phyloP scores from a whole-genome alignment of 2,888 invertebrate genomes.

The Antheraea assamensis region DNA sequence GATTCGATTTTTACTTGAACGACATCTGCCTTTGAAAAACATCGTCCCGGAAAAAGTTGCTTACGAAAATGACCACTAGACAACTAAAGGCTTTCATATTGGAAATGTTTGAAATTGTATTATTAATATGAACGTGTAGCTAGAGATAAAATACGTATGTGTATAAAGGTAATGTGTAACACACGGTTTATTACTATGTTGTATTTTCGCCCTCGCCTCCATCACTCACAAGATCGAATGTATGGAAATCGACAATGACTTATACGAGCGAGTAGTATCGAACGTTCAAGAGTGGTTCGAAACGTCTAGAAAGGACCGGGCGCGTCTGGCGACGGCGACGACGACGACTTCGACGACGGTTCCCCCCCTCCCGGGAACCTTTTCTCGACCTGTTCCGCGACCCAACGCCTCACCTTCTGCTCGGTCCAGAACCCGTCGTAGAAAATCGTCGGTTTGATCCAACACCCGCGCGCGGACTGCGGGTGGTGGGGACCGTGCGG shows the following conservation, averaged over 20 bases:
- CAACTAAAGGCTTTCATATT: background rate
- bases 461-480: constrained; percentile 58
- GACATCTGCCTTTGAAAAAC: background rate
- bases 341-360: constrained; percentile 37
- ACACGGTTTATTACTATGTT: constrained; percentile 3
- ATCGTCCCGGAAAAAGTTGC: background rate
- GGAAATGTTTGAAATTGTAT: background rate
- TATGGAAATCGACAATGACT: background rate
- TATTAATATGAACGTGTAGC: background rate
- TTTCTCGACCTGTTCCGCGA: constrained; percentile 77
- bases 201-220: background rate
- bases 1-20: background rate
- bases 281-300: background rate
- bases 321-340: constrained; percentile 41
- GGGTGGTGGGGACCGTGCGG: constrained; percentile 13
- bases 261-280: background rate
- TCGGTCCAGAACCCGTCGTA: constrained; percentile 81
- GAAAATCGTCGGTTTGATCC: constrained; percentile 79
- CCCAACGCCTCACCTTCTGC: constrained; percentile 80
- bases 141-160: background rate
- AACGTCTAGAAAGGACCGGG: too few species aligned
- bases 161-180: background rate
- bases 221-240: background rate
- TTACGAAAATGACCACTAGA: background rate
- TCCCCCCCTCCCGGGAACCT: constrained; percentile 75